phyloP scores from a whole-genome alignment of 2,113 vertebrate species.

The Labeo catla region DNA sequence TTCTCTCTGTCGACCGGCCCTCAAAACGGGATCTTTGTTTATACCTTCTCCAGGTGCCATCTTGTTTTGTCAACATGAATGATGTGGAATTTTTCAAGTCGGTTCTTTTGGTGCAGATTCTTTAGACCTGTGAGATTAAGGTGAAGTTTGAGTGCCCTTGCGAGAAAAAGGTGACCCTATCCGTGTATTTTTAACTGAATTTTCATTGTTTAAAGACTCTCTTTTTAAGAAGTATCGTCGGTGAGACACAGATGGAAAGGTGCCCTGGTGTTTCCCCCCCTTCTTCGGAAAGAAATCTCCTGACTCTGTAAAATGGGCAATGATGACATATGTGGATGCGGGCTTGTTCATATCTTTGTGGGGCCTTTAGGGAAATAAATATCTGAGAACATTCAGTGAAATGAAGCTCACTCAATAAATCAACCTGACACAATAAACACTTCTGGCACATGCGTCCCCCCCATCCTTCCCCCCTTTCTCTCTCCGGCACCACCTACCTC shows the following conservation, averaged over 20 bases:
- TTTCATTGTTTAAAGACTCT: conserved; percentile 67
- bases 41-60: conserved; percentile 35
- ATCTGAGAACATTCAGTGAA: conserved; percentile 99
- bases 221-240: conserved; percentile 63
- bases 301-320: conserved; percentile 99
- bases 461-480: conserved; percentile 75
- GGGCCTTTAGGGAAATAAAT: conserved; percentile 99
- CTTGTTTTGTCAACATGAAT: conserved; percentile 38
- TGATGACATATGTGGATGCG: conserved; percentile 99
- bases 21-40: conserved; percentile 46
- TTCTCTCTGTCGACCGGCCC: conserved; percentile 49
- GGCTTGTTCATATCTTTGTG: conserved; percentile 99
- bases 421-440: conserved; percentile 99
- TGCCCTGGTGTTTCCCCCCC: conserved; percentile 76
- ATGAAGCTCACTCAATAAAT: conserved; percentile 99
- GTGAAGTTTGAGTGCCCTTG: conserved; percentile 51
- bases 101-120: neutral
- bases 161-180: neutral
- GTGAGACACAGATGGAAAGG: conserved; percentile 78
- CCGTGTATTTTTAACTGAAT: conserved; percentile 23
- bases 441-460: conserved; percentile 95
- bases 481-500: conserved; percentile 94
- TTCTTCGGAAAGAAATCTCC: conserved; percentile 88
- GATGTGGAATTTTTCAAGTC: neutral
- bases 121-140: conserved; percentile 3